Evolutionary conservation across 2,113 vertebrate genomes (phyloP), one percentile per base, ranked within the genome.

Genomic region (Ailuropoda melanoleuca): DNA sequence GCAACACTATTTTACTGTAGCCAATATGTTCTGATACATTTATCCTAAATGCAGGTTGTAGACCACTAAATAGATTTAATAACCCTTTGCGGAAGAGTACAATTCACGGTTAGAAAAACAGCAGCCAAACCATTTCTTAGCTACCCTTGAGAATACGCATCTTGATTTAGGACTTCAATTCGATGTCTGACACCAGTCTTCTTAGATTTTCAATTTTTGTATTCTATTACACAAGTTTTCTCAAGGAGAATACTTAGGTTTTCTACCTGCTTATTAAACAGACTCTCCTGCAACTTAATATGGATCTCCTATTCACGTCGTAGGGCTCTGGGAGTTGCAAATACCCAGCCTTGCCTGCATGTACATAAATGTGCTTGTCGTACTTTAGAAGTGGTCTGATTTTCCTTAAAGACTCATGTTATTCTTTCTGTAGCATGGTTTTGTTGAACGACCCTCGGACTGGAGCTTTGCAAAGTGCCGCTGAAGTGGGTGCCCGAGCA

Each of bases 391-490:
- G 15, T 48, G 19, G 21, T 68, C 64, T 74, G 13, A 26, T 68
- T 88, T 75, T 68, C 34, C 13, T n/a, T 93, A 66, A 66, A 34
- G 31, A 81, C 66, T 46, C 3, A 0, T 81, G 48, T 68, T 66
- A 18, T 85, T 82, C 60, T 92, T 72, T 97, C 62, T 92, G 15
- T 84, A 98, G 98, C 18, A 24, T 91, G 56, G 43, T 86, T 55
- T 56, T 56, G 0, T 80, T 91, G 18, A 91, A 24, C 0, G 8
- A 18, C 8, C 0, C 39, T 84, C 82, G 34, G 4, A 39, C 17
- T 1, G 86, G 48, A 94, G 66, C 82, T 60, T 88, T 91, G 29
- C 82, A 82, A 37, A 88, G 31, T 0, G 9, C 26, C 6, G 6
- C 31, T 13, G 70, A 84, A 46, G 14, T 46, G 17, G 7, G 7